Percentiles rank a stretch among this genome's conserved stretches.
phyloP scores from a whole-genome alignment of 2,888 invertebrate species.

The Microplitis deprimator region DNA sequence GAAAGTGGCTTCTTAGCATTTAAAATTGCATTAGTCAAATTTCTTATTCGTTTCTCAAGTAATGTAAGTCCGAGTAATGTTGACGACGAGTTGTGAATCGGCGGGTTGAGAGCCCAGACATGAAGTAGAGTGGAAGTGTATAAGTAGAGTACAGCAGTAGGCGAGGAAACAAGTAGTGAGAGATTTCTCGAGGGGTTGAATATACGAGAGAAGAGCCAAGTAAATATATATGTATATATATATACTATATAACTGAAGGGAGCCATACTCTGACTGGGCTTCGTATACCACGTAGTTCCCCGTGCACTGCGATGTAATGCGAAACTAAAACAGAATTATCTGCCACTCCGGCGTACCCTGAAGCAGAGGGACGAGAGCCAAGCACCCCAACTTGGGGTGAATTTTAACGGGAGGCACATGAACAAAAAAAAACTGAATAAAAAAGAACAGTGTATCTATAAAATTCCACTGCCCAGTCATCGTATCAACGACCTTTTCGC shows the following conservation, averaged over 20 bases:
- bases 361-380: conserved; percentile 23
- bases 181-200: conserved; percentile 36
- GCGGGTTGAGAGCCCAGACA: conserved; percentile 32
- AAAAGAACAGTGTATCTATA: conserved; percentile 25
- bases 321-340: conserved; percentile 69
- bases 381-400: conserved; percentile 38
- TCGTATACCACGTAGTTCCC: conserved; percentile 40
- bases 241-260: conserved; percentile 1
- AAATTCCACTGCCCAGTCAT: conserved; percentile 16
- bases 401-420: conserved; percentile 34
- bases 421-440: conserved; percentile 28
- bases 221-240: conserved; percentile 26
- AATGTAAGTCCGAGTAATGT: conserved; percentile 32
- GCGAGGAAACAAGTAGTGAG: conserved; percentile 9
- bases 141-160: conserved; percentile 44
- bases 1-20: conserved; percentile 66
- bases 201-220: conserved; percentile 29
- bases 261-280: conserved; percentile 20
- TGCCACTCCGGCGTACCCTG: conserved; percentile 53
- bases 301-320: conserved; percentile 66
- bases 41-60: conserved; percentile 54
- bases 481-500: conserved; percentile 25
- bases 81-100: conserved; percentile 31
- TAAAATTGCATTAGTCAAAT: conserved; percentile 67
- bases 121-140: conserved; percentile 27